A percentile compares a stretch with the other conserved stretches of the same genome.
Evolutionary conservation across 2,888 invertebrate species (phyloP).

Genomic region (Unio delphinus): DNA sequence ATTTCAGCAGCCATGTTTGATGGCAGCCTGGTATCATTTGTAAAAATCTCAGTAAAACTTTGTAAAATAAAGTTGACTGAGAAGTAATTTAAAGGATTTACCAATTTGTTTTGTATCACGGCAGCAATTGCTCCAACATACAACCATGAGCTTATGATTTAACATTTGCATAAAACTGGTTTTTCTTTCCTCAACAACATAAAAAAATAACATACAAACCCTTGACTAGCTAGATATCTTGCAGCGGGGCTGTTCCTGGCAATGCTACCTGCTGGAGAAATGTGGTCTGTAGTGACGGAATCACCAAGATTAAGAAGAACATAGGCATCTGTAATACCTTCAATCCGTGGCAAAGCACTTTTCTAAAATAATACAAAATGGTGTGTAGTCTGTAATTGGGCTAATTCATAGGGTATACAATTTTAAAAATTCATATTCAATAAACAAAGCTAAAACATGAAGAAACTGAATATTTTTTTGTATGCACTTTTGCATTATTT

Average conservation of each 20-base stretch:
- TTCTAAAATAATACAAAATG: conserved; percentile 51
- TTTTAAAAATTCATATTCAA: neutral
- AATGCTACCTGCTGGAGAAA: conserved; percentile 98
- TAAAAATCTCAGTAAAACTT: no score
- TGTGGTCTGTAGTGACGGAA: conserved; percentile 98
- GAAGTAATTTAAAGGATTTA: no score
- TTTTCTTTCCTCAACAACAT: neutral
- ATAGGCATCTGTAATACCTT: conserved; percentile 81
- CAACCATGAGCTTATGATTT: no score
- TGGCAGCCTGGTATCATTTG: no score
- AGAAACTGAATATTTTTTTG: neutral
- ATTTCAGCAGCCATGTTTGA: no score
- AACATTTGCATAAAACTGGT: no score
- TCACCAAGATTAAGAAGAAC: conserved; percentile 88
- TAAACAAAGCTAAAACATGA: neutral
- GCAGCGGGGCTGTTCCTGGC: conserved; percentile 95
- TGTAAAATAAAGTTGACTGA: no score
- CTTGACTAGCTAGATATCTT: conserved; percentile 81
- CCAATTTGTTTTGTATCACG: no score
- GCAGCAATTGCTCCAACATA: no score
- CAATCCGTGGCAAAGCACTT: conserved; percentile 77
- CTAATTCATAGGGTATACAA: neutral
- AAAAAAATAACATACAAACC: conserved; percentile 73
- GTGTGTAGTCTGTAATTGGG: conserved; percentile 2
- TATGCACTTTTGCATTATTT: neutral